Base-by-base conservation (phyloP, 2,888 invertebrate genomes). In the Parnassius glacialis region DNA sequence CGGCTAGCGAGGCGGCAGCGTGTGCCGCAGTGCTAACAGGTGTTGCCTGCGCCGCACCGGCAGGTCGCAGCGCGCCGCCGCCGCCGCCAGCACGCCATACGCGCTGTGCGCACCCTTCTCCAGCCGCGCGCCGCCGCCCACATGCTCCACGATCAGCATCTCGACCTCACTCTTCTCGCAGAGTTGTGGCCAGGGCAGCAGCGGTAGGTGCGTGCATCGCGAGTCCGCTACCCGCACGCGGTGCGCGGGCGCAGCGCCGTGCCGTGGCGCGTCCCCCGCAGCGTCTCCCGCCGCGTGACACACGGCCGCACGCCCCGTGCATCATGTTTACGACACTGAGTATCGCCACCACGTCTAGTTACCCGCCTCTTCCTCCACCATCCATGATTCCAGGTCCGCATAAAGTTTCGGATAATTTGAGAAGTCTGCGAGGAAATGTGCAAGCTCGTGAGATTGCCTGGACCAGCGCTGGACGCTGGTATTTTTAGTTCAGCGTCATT, bases 261-360 rank as follows among this genome's bases (percentile, higher is more conserved):
- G 58, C 67, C 69, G 68, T 67, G 69, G 43, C 44, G 65, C 45
- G 52, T 62, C 61, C 66, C 60, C 59, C 58, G 59, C 61, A 44
- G 65, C 48, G 51, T 60, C 61, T 66, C 62, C 59, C 61, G 71
- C 71, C 34, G 43, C 61, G 64, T 78, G 74, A 43, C 5, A 1
- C 64, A 79, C 73, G 25, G 2, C 2, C 11, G 72, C 80, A 56
- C 65, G 68, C 10, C 83, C 84, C 10, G 34, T 9, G 73, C 84
- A 83, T 25, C 77, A 85, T 67, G 59, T 16, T 74, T 75, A 81
- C 56, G 63, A 2, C 72, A 82, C 82, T 43, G 62, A 61, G 73
- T 84, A 84, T 43, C 70, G 71, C 85, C 85, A 84, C 65, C 68
- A 73, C 52, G 83, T 74, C 72, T 76, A 76, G 76, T 86, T 83